Evolutionary conservation across 1,140 invertebrate species (phyloP), one percentile per base, ranked within the genome.

Genomic region (Camponotus vicinus): DNA sequence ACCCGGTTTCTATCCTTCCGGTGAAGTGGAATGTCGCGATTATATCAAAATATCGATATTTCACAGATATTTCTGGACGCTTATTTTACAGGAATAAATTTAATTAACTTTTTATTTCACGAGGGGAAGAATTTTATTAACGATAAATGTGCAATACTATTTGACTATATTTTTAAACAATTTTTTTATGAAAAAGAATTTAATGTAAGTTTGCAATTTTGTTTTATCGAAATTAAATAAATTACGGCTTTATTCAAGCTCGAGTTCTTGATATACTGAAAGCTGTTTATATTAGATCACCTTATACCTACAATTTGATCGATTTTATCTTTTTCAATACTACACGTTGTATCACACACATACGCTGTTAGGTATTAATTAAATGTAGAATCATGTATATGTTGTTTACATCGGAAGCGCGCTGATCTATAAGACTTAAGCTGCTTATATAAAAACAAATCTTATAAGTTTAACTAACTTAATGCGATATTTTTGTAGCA

Each of bases 41-140:
- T 1, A 7, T 70, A 37, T 82, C 52, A 8, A 45, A 82, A 59
- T 55, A 59, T 82, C 55, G 52, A 71, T 71, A 71, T 45, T 59
- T 67, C 49, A 9, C 5, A 18, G 5, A 61, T 57, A 57, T 57
- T 61, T 82, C 61, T 15, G 3, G 9, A 1, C 27, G 27, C 5
- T 27, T n/a, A 32, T 64, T 49, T 6, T n/a, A 37, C 32, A 5
- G n/a, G 3, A 40, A 18, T 13, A 9, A 67, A 55, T 40, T 63
- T 15, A 42, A 80, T 69, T 57, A 57, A 40, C 2, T 71, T 49
- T 49, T 40, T 11, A 6, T n/a, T n/a, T 27, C 9, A 63, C 27
- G 75, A 21, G 42, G 9, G 2, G 0, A 45, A 11, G 1, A 45
- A 45, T 11, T 45, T 45, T 42, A 9, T 4, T 5, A 61, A 32